A percentile compares a stretch with the other conserved stretches of the same genome.
Evolutionary conservation across 2,113 vertebrate genomes (phyloP).

Genomic region (Zingel zingel): DNA sequence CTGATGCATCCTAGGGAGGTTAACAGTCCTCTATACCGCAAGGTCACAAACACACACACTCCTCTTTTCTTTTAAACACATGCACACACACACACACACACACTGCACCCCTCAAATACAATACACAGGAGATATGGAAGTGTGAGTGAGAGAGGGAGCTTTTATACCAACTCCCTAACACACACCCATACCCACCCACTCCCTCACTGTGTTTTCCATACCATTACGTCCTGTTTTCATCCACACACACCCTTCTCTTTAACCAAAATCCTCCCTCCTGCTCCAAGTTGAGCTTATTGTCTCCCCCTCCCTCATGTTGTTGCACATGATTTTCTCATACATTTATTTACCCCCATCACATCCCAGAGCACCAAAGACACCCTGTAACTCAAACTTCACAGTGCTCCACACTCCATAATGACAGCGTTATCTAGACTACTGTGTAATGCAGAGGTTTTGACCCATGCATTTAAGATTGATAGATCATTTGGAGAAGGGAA

Average conservation of each 20-base stretch:
- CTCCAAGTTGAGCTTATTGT: conserved; percentile 27
- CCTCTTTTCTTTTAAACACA: conserved; percentile 9
- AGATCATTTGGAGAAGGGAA: background rate
- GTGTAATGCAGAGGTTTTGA: background rate
- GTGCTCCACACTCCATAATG: background rate
- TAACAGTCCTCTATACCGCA: conserved; percentile 68
- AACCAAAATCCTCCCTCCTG: conserved; percentile 45
- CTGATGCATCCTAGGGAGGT: conserved; percentile 86
- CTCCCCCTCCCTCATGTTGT: conserved; percentile 38
- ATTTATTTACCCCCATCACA: conserved; percentile 69
- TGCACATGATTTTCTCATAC: conserved; percentile 24
- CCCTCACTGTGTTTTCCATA: conserved; percentile 68
- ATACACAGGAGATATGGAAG: conserved; percentile 81
- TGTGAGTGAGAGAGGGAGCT: conserved; percentile 78
- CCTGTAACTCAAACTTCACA: conserved; percentile 20
- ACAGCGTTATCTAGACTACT: no score
- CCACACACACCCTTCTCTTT: conserved; percentile 44
- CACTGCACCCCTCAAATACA: conserved; percentile 28
- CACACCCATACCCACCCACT: conserved; percentile 79
- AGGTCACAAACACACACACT: conserved; percentile 58
- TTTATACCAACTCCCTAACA: conserved; percentile 88
- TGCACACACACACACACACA: background rate
- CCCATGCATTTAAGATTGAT: background rate
- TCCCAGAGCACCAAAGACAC: conserved; percentile 72
- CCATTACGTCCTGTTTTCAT: conserved; percentile 76